Evolutionary conservation across 2,113 vertebrate genomes (phyloP).

Genomic region (Proteles cristata): DNA sequence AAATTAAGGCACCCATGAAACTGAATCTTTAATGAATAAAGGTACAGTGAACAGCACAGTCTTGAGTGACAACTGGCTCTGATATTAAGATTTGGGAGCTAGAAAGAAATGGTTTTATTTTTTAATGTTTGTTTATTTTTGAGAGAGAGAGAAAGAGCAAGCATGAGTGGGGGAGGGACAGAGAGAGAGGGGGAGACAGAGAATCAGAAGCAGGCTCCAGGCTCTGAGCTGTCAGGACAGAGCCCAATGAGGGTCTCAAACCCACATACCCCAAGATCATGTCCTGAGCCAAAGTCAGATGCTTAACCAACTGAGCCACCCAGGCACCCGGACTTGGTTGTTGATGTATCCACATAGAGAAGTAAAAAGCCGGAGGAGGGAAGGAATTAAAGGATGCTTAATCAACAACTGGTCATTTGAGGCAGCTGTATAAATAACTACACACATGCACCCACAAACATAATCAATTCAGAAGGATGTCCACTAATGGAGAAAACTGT

Average conservation of each 20-base stretch:
- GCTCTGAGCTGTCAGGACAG: too few relatives aligned
- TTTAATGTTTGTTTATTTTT: too few relatives aligned
- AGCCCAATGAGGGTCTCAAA: too few relatives aligned
- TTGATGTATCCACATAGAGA: not conserved
- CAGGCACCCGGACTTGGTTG: not conserved
- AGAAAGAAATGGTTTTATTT: not conserved
- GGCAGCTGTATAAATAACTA: not conserved
- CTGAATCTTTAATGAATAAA: not conserved
- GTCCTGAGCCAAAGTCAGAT: too few relatives aligned
- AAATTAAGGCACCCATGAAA: not conserved
- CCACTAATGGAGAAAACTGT: not conserved
- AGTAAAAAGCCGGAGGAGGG: not conserved
- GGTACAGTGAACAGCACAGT: not conserved
- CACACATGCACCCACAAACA: not conserved
- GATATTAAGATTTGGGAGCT: not conserved
- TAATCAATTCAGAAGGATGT: not conserved
- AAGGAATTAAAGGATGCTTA: not conserved
- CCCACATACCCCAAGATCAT: too few relatives aligned
- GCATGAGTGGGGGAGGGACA: too few relatives aligned
- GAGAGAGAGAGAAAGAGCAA: too few relatives aligned
- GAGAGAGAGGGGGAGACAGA: too few relatives aligned
- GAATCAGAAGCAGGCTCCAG: too few relatives aligned
- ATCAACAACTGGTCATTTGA: not conserved
- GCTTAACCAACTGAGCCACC: too few relatives aligned
- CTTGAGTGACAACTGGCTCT: not conserved